Evolutionary conservation across 2,113 vertebrate species (phyloP).

Genomic region (Heterotis niloticus): DNA sequence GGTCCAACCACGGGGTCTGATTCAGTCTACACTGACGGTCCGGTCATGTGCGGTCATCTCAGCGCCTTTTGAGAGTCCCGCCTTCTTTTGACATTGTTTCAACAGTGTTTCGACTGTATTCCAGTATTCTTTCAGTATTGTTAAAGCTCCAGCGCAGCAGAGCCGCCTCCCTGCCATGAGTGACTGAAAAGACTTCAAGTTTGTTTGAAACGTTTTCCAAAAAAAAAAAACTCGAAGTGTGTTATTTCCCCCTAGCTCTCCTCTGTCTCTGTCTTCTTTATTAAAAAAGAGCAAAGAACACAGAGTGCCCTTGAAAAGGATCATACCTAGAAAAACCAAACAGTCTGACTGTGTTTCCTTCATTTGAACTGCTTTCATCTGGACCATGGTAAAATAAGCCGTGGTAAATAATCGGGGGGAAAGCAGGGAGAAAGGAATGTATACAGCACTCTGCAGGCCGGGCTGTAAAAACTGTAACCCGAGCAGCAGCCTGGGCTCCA

Average conservation of each 20-base stretch:
- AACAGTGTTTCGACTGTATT: not conserved
- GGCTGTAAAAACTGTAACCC: constrained; percentile 99
- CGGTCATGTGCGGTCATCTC: not conserved
- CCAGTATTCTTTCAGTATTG: not conserved
- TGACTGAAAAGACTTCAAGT: not conserved
- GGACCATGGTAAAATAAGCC: constrained; percentile 94
- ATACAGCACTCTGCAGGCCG: constrained; percentile 90
- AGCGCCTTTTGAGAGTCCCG: not conserved
- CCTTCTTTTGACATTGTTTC: not conserved
- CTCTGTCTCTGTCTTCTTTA: constrained; percentile 31
- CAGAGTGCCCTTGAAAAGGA: constrained; percentile 92
- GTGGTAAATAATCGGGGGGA: constrained; percentile 84
- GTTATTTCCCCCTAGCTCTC: constrained; percentile 5
- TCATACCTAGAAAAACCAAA: constrained; percentile 78
- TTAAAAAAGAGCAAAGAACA: constrained; percentile 54
- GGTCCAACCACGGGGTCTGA: constrained; percentile 3
- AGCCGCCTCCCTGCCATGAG: not conserved
- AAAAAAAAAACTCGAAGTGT: constrained; percentile 1
- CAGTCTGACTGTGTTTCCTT: constrained; percentile 90
- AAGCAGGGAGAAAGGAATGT: constrained; percentile 96
- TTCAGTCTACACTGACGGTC: not conserved
- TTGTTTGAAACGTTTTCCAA: constrained; percentile 17
- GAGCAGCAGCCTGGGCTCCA: constrained; percentile 81
- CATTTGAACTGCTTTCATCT: constrained; percentile 92
- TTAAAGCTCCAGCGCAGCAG: not conserved